Percentiles rank a stretch among this genome's conserved stretches.
phyloP scores from a whole-genome alignment of 1,140 invertebrate genomes.

The Drosophila littoralis region DNA sequence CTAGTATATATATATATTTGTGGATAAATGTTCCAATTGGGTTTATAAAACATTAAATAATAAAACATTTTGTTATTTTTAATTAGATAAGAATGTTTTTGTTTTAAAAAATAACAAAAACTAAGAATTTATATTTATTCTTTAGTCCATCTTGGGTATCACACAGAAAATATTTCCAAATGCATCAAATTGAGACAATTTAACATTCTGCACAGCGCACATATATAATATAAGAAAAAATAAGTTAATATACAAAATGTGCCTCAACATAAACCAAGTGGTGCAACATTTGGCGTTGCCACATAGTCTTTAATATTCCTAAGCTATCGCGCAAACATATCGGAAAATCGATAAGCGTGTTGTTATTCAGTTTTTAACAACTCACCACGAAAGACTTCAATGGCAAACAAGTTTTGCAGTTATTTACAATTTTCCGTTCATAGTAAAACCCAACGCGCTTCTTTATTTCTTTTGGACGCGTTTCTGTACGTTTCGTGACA shows the following conservation, averaged over 20 bases:
- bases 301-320: slow-evolving; percentile 4
- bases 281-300: slow-evolving; percentile 30
- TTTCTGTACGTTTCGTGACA: slow-evolving; percentile 39
- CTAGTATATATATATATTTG: too few relatives aligned
- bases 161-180: not conserved
- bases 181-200: not conserved
- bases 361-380: slow-evolving; percentile 39
- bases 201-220: not conserved
- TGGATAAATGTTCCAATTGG: too few relatives aligned
- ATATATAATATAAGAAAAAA: not conserved
- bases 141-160: not conserved
- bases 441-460: slow-evolving; percentile 41
- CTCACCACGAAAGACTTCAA: slow-evolving; percentile 70
- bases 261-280: not conserved
- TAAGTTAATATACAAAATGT: not conserved
- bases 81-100: too few relatives aligned
- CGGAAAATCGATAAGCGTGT: slow-evolving; percentile 36
- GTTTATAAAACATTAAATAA: too few relatives aligned
- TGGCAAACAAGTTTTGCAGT: slow-evolving; percentile 66
- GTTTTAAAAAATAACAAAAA: too few relatives aligned
- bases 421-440: slow-evolving; percentile 65
- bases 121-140: too few relatives aligned
- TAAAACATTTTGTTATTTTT: too few relatives aligned
- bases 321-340: slow-evolving; percentile 16
- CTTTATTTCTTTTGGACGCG: slow-evolving; percentile 39